These are phyloP conservation scores for roundworm (Caenorhabditis elegans) DNA, from an alignment of 1,140 invertebrate species.

Conservation along the genomic window DNA sequence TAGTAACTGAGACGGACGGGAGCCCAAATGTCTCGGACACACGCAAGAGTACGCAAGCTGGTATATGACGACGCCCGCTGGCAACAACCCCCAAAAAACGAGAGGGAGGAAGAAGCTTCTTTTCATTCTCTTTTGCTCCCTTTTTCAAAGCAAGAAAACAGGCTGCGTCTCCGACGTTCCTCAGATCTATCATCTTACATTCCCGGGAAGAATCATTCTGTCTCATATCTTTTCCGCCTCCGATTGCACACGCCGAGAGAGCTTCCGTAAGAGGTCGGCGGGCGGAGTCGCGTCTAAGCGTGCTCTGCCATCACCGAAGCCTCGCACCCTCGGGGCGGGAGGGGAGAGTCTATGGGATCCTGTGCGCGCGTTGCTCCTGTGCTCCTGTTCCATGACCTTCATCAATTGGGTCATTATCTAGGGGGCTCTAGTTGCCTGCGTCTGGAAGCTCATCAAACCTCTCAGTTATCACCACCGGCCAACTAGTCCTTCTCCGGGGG, in stretches of 20 bases:
- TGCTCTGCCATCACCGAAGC: slow-evolving; percentile 7
- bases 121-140: background rate
- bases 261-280: slow-evolving; percentile 29
- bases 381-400: slow-evolving; percentile 25
- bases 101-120: background rate
- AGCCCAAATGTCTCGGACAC: slow-evolving; percentile 27
- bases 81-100: background rate
- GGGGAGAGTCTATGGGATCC: background rate
- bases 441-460: background rate
- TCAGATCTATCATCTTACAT: background rate
- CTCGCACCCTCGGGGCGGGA: background rate
- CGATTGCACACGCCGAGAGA: background rate
- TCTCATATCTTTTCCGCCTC: slow-evolving; percentile 20
- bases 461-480: background rate
- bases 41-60: slow-evolving; percentile 32
- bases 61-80: slow-evolving; percentile 11
- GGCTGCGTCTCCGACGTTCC: slow-evolving; percentile 26
- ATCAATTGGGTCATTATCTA: slow-evolving; percentile 23
- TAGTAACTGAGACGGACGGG: background rate
- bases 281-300: background rate
- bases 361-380: background rate
- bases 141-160: slow-evolving; percentile 31
- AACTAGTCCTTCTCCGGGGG: background rate
- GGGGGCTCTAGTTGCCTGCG: background rate
- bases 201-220: slow-evolving; percentile 22